Evolutionary conservation across 1,140 invertebrate species (phyloP), one percentile per base, ranked within the genome.

Genomic region (Bombus fervidus): DNA sequence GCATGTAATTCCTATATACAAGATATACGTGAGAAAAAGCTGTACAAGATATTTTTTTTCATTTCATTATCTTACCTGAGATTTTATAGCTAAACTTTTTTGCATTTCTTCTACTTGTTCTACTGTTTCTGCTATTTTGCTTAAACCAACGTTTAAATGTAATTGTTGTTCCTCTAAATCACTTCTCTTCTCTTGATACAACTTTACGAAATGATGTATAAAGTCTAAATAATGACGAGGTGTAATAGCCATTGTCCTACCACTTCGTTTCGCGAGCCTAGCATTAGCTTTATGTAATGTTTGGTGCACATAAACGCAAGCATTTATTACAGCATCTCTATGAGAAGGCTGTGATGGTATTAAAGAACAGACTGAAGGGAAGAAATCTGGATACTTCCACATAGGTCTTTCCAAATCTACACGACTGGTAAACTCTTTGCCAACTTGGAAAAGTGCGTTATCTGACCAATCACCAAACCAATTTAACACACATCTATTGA

Each of bases 391-490:
- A 76, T 97, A 95, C 77, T 96, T 96, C 97, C 99, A 99, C 83
- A 96, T 96, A 15, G 97, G 96, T 84, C 96, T 97, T 91, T 98
- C 98, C 74, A 99, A 95, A 95, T 98, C 98, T 86, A 98, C 96
- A 80, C 97, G 97, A 71, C 96, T 96, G 5, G 98, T 98, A 90
- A 98, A 98, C 95, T 98, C 98, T 93, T 97, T 97, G 73, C 98
- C 98, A 77, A 98, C 98, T 96, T 99, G 98, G 96, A 98, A 99
- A 13, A 99, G 95, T 3, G 99, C 99, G 25, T 98, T 98, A 94
- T 99, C 98, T 22, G 99, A 99, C 99, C 99, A 99, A 95, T 99
- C 99, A 2, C 99, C 99, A 94, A 99, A 99, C 99, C 99, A 99
- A 95, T 99, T 99, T 64, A 99, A 96, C 2, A 99, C 99, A 95